These are phyloP conservation scores for Sula dactylatra DNA, from an alignment of 2,113 vertebrate species.

Conservation along the genomic window DNA sequence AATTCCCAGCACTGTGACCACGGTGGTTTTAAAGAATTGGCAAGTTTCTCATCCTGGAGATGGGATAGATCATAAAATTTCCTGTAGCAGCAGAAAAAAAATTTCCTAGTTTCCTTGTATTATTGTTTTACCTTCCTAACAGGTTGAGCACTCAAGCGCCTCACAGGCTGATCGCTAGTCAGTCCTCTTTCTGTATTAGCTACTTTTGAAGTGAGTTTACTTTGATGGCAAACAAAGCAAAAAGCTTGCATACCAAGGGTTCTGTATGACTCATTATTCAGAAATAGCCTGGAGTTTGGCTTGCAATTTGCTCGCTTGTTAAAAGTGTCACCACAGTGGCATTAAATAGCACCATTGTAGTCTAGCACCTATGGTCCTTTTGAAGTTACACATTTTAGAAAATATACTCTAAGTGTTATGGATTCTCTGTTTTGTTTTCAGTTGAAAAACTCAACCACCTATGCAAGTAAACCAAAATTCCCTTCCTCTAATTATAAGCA, in stretches of 20 bases:
- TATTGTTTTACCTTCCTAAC: background rate
- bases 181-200: background rate
- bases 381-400: constrained; percentile 7
- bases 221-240: background rate
- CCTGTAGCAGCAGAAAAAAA: background rate
- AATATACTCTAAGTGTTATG: background rate
- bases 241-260: background rate
- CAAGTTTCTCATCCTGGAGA: background rate
- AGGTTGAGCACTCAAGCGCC: background rate
- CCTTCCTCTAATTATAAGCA: constrained; percentile 46
- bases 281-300: background rate
- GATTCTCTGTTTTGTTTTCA: constrained; percentile 22
- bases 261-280: background rate
- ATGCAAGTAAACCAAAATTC: background rate
- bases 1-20: background rate
- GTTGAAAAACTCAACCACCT: background rate
- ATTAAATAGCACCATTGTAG: constrained; percentile 36
- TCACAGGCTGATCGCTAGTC: background rate
- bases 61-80: background rate
- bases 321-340: background rate
- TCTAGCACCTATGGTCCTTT: background rate
- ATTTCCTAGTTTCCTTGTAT: background rate
- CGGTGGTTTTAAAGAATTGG: background rate
- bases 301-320: background rate
- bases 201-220: constrained; percentile 1